Conservation (phyloP, 1,140 invertebrate genomes). For the Temnothorax nylanderi region DNA sequence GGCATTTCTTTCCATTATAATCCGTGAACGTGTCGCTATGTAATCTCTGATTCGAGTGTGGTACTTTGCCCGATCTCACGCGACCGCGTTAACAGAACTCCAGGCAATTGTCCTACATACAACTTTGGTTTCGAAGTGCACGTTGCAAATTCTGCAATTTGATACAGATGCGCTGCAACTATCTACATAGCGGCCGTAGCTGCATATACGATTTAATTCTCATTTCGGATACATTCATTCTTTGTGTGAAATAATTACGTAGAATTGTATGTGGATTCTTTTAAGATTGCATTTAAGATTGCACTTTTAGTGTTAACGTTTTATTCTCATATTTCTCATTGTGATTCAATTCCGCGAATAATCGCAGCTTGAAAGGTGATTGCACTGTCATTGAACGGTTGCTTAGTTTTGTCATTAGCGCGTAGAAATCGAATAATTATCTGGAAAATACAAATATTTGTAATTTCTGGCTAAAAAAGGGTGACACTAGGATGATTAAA, state of each 20-base stretch:
- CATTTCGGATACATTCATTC: not conserved
- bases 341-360: slow-evolving; percentile 25
- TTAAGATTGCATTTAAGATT: not conserved
- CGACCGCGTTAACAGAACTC: slow-evolving; percentile 4
- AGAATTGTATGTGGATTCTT: not conserved
- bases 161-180: not conserved
- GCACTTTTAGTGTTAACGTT: not conserved
- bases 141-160: slow-evolving; percentile 4
- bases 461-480: not conserved
- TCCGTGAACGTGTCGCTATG: not conserved
- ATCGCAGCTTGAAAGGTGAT: not conserved
- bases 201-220: not conserved
- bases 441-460: slow-evolving; percentile 2
- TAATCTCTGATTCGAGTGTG: slow-evolving; percentile 15
- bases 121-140: not conserved
- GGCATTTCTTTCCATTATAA: not conserved
- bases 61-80: not conserved
- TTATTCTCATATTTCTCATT: slow-evolving; percentile 4
- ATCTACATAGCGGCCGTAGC: not conserved
- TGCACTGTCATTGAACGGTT: slow-evolving; percentile 37
- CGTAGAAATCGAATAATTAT: not conserved
- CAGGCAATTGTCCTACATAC: slow-evolving; percentile 6
- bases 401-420: not conserved
- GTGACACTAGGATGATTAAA: not conserved
- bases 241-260: not conserved